Evolutionary conservation across 2,888 invertebrate genomes (phyloP).

Genomic region (Leucophenga maculata): DNA sequence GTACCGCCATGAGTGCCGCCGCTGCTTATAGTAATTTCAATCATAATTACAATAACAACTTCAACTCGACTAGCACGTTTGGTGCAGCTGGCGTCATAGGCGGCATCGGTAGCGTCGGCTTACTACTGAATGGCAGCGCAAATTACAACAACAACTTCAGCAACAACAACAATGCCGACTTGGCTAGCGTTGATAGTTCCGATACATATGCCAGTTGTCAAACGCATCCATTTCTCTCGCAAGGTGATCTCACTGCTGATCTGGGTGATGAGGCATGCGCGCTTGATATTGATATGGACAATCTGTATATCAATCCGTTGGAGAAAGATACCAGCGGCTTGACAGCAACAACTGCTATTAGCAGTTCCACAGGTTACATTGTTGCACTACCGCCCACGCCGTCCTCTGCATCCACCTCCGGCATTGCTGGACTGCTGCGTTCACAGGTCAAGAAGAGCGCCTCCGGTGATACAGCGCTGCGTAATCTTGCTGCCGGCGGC

Average conservation of each 20-base stretch:
- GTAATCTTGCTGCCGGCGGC: slow-evolving; percentile 74
- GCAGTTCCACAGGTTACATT: slow-evolving; percentile 62
- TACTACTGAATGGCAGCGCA: slow-evolving; percentile 52
- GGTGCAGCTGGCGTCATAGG: slow-evolving; percentile 49
- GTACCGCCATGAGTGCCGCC: slow-evolving; percentile 38
- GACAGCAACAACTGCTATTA: slow-evolving; percentile 40
- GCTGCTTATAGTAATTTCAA: slow-evolving; percentile 63
- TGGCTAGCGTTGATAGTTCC: slow-evolving; percentile 82
- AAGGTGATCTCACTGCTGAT: slow-evolving; percentile 80
- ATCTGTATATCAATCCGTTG: slow-evolving; percentile 90
- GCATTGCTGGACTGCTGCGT: slow-evolving; percentile 73
- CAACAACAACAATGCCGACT: slow-evolving; percentile 73
- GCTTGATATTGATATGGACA: slow-evolving; percentile 79
- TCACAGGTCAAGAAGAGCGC: slow-evolving; percentile 82
- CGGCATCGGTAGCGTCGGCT: slow-evolving; percentile 39
- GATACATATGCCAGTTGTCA: slow-evolving; percentile 97
- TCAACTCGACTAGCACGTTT: slow-evolving; percentile 54
- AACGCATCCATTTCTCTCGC: slow-evolving; percentile 94
- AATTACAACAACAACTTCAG: slow-evolving; percentile 69
- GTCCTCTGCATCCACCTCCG: slow-evolving; percentile 50
- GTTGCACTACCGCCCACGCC: slow-evolving; percentile 60
- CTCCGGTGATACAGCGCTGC: slow-evolving; percentile 82
- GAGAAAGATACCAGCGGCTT: slow-evolving; percentile 74
- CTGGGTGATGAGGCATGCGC: slow-evolving; percentile 72
- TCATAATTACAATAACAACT: slow-evolving; percentile 70